Percentiles rank a stretch among this genome's conserved stretches.
Evolutionary conservation across 2,113 vertebrate genomes (phyloP).

Genomic region (Paramormyrops kingsleyae): DNA sequence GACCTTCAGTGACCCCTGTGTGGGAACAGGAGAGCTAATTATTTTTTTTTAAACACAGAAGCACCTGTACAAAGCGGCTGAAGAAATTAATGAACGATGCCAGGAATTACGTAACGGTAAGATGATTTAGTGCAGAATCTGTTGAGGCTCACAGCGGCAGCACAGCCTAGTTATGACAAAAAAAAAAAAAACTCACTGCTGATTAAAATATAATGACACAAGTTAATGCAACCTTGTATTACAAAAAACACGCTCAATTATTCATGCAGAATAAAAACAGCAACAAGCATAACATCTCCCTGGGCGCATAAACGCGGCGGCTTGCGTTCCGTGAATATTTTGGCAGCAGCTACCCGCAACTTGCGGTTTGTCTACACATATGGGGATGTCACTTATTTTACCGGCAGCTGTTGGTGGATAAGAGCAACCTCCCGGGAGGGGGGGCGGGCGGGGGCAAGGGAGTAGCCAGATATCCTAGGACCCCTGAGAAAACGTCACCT

Average conservation of each 20-base stretch:
- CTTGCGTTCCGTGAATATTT: constrained; percentile 54
- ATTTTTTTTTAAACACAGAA: constrained; percentile 30
- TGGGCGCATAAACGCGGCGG: constrained; percentile 41
- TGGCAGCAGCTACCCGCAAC: constrained; percentile 53
- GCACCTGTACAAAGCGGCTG: constrained; percentile 31
- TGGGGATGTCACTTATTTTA: neutral
- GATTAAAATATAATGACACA: constrained; percentile 67
- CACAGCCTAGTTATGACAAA: constrained; percentile 34
- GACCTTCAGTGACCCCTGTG: constrained; percentile 27
- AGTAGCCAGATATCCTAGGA: neutral
- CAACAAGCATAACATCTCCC: constrained; percentile 47
- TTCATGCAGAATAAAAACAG: constrained; percentile 48
- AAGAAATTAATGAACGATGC: constrained; percentile 37
- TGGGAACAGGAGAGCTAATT: constrained; percentile 37
- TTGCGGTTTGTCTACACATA: constrained; percentile 33
- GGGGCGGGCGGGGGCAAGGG: neutral
- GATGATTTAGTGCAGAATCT: constrained; percentile 35
- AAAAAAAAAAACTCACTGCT: constrained; percentile 46
- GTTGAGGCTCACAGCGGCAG: constrained; percentile 32
- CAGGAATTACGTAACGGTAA: neutral
- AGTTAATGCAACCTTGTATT: constrained; percentile 62
- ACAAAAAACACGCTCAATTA: constrained; percentile 61
- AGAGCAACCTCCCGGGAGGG: neutral
- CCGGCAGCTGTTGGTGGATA: neutral
- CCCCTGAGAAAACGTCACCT: neutral